Base-by-base conservation (phyloP, 2,888 invertebrate species). In the Podotricha telesiphe region DNA sequence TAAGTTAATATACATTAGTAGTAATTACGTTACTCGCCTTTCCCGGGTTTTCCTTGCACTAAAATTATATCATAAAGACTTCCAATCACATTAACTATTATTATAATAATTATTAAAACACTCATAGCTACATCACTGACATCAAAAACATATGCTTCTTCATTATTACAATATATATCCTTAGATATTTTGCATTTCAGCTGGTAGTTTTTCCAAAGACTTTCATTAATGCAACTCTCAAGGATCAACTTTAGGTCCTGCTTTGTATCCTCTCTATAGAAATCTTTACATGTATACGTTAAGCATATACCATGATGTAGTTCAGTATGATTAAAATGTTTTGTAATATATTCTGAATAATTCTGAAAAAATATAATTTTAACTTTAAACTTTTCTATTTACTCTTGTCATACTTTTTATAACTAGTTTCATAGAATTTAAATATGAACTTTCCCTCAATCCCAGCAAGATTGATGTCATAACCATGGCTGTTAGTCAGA, bases 81-180 rank as follows among this genome's bases (percentile, higher is more conserved):
- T 79, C 90, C 89, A 65, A 80, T 68, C 50, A 81, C 59, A 68
- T 89, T 89, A 10, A 86, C 73, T 48, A 79, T 15, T 13, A 89
- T 78, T 71, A 91, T 68, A 68, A 83, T 64, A 55, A 86, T 47
- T 76, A 84, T 85, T 67, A 85, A 74, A 13, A 83, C 79, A 64
- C 82, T 82, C 66, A 89, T 82, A 0, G 76, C 66, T 10, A 86
- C 75, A 76, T 90, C 89, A 76, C 80, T 78, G 42, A 37, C 69
- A 62, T 88, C 87, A 72, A 87, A 48, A 15, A 58, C 58, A 1
- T 72, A 62, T 20, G 85, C 82, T 11, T 77, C 76, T 34, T 80
- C 70, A 45, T 71, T 81, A 7, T 83, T 82, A 74, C 90, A 89
- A 71, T 86, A 86, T 19, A 77, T 68, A 47, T 86, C 67, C 37